These are phyloP conservation scores for Cirrhinus molitorella DNA, from an alignment of 2,797 vertebrate genomes.

Conservation along the genomic window DNA sequence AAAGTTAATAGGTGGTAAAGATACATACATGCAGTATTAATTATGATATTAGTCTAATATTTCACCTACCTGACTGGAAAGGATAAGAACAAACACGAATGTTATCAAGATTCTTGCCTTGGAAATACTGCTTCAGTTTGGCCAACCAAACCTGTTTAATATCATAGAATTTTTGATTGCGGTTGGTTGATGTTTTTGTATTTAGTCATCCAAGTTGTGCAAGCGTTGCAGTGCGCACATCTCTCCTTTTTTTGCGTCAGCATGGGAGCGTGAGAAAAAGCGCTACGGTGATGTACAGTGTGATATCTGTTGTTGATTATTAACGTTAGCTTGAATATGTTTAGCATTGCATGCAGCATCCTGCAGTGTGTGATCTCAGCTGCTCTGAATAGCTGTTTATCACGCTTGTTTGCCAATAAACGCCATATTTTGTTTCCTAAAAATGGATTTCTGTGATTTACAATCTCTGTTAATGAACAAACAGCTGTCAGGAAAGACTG, in stretches of 20 bases:
- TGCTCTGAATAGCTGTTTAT: neutral
- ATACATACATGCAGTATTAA: too few relatives aligned
- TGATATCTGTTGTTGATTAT: conserved; percentile 9
- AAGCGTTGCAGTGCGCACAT: neutral
- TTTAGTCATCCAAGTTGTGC: neutral
- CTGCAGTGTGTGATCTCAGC: neutral
- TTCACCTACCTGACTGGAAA: too few relatives aligned
- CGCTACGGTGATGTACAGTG: neutral
- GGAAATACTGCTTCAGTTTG: too few relatives aligned
- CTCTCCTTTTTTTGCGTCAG: neutral
- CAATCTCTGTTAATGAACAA: conserved; percentile 29
- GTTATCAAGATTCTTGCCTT: too few relatives aligned
- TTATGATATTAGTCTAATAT: too few relatives aligned
- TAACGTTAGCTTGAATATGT: neutral
- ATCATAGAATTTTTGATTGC: too few relatives aligned
- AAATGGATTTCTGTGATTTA: conserved; percentile 9
- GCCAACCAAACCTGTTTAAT: too few relatives aligned
- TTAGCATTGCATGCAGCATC: neutral
- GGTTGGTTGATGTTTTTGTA: neutral
- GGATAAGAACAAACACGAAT: too few relatives aligned
- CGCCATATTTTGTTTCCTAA: neutral
- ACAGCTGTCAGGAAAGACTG: conserved; percentile 18
- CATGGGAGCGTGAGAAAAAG: neutral
- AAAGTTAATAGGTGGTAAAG: too few relatives aligned
- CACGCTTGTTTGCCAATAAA: conserved; percentile 18